Evolutionary conservation across 2,797 vertebrate species (phyloP), one percentile per base, ranked within the genome.

Genomic region (Dicrostonyx torquatus): DNA sequence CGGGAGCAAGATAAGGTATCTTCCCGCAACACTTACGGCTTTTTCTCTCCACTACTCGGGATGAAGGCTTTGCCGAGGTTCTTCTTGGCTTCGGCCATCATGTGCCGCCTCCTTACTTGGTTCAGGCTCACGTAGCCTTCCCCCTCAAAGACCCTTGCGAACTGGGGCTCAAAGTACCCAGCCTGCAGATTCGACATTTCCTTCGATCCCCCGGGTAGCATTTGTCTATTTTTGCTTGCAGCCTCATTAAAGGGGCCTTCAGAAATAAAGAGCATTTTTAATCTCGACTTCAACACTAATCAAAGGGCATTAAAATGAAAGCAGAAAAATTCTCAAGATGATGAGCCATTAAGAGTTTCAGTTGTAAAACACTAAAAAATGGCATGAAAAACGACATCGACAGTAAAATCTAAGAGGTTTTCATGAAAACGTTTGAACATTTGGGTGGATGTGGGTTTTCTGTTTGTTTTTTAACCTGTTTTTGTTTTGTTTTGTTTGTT

Each of bases 161-260:
- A 99, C 75, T 97, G 97, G 62, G 98, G 77, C 29, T 99, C 99
- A 82, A 99, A 99, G 96, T 99, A 99, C 91, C 99, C 99, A 24
- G 96, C 98, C 96, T 99, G 99, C 40, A 99, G 98, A 77, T 97
- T 97, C 58, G 98, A 99, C 94, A 98, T 97, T 58, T 95, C 96
- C 96, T 99, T 99, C 18, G 97, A 82, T 2, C 98, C 97, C 2
- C 98, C 99, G 0, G 98, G 95, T 83, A 99, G 96, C 98, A 99
- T 99, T 97, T 99, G 99, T 84, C 96, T 98, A 89, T 98, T 98
- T 93, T 98, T 99, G 97, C 98, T 97, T 2, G 99, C 99, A 20
- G 99, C 97, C 91, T 99, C 99, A 50, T 99, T 99, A 97, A 99
- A 99, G 2, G 98, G 98, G 90, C 99, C 99, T 99, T 98, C 94